Conservation (phyloP, 1,140 invertebrate species). For the Pantala flavescens region DNA sequence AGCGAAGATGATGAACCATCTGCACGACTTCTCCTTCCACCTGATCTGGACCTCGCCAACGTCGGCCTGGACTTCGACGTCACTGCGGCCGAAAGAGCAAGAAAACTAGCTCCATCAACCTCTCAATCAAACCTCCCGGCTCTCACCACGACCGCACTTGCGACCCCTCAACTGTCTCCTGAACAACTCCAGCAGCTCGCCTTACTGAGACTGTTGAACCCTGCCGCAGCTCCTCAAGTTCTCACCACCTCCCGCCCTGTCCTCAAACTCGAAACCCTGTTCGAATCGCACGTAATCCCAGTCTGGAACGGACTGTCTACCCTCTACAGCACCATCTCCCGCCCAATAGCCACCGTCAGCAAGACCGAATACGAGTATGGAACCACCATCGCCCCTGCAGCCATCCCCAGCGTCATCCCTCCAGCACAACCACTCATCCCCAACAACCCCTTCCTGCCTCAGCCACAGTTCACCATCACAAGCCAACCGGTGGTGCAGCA, state of each 20-base stretch:
- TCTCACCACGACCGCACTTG: constrained; percentile 25
- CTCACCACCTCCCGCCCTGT: constrained; percentile 67
- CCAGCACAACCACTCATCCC: constrained; percentile 41
- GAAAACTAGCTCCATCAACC: constrained; percentile 37
- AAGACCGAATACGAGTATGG: constrained; percentile 62
- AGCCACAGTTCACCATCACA: constrained; percentile 63
- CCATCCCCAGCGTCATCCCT: constrained; percentile 31
- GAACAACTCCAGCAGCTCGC: constrained; percentile 67
- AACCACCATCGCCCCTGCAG: constrained; percentile 50
- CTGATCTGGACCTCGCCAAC: constrained; percentile 51
- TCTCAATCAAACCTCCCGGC: constrained; percentile 35
- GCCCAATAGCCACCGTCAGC: constrained; percentile 57
- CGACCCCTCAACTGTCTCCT: constrained; percentile 44
- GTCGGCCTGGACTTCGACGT: constrained; percentile 57
- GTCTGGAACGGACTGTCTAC: constrained; percentile 62
- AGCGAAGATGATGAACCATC: constrained; percentile 29
- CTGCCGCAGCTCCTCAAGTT: constrained; percentile 49
- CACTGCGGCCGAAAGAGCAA: constrained; percentile 53
- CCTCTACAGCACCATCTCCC: constrained; percentile 61
- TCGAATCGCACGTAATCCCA: constrained; percentile 69
- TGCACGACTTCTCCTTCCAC: constrained; percentile 37
- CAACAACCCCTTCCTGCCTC: constrained; percentile 34
- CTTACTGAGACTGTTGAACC: constrained; percentile 56
- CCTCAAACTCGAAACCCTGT: constrained; percentile 58
- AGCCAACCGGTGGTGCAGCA: constrained; percentile 71